A percentile compares a stretch with the other conserved stretches of the same genome.
These are phyloP conservation scores for Bombus superbus DNA, from an alignment of 1,140 invertebrate genomes.

Conservation along the genomic window DNA sequence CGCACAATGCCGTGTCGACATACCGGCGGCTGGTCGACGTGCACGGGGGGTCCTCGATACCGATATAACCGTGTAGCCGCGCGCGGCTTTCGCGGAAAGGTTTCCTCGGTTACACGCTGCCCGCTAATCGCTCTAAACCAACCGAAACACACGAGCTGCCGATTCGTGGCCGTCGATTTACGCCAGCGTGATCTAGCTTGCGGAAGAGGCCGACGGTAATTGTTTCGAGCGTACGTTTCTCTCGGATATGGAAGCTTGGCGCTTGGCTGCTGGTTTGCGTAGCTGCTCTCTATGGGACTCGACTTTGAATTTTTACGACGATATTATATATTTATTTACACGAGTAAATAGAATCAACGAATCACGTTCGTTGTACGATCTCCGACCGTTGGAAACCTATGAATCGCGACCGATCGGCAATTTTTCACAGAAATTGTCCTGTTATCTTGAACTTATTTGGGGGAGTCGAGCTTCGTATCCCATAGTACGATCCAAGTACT, in stretches of 20 bases:
- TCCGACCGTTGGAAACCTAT: no score
- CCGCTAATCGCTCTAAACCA: constrained; percentile 54
- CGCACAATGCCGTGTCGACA: constrained; percentile 61
- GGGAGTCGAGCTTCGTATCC: background rate
- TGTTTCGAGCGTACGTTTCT: constrained; percentile 6
- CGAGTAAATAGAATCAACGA: no score
- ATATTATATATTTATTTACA: no score
- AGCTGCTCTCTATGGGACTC: background rate
- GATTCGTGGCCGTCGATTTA: no score
- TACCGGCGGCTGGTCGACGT: constrained; percentile 39
- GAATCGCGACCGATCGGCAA: no score
- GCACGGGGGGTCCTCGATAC: constrained; percentile 32
- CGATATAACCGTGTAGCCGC: constrained; percentile 17
- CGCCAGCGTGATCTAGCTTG: no score
- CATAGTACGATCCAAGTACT: background rate
- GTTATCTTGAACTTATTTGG: background rate
- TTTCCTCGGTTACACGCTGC: constrained; percentile 62
- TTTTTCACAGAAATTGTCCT: background rate
- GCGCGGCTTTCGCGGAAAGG: constrained; percentile 60
- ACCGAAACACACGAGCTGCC: constrained; percentile 9
- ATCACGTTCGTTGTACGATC: no score
- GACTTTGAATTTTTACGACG: no score
- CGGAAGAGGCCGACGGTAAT: constrained; percentile 4
- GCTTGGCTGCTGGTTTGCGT: background rate
- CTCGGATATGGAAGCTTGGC: constrained; percentile 17